These are phyloP conservation scores for Megamerina dolium DNA, from an alignment of 2,888 invertebrate genomes.

Conservation along the genomic window DNA sequence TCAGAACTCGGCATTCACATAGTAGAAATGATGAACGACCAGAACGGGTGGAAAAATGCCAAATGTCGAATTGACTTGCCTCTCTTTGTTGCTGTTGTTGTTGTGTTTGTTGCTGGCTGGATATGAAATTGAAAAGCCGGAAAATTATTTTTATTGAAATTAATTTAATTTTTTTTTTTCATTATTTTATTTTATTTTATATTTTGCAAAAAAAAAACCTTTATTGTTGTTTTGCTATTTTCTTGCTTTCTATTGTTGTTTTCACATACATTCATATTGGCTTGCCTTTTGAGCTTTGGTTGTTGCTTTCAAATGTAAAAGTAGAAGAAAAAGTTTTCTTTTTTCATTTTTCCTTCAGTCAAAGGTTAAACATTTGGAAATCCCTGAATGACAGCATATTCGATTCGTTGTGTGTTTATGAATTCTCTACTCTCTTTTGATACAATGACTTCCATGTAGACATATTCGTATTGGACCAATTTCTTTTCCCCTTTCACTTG, in stretches of 20 bases:
- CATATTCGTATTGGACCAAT: no score
- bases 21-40: no score
- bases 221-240: neutral
- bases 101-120: neutral
- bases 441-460: no score
- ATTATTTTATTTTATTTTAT: no score
- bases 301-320: neutral
- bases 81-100: no score
- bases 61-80: no score
- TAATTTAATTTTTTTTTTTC: slow-evolving; percentile 17
- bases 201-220: neutral
- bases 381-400: slow-evolving; percentile 2
- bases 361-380: slow-evolving; percentile 12
- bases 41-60: slow-evolving; percentile 6
- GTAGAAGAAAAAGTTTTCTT: neutral
- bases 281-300: no score
- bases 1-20: no score
- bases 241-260: slow-evolving; percentile 3
- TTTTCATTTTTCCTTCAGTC: neutral
- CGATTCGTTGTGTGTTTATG: no score
- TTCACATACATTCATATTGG: no score
- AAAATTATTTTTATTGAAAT: slow-evolving; percentile 18
- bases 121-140: slow-evolving; percentile 14
- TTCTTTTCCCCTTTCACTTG: no score
- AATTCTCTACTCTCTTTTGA: no score